Percentiles rank a stretch among this genome's conserved stretches.
Evolutionary conservation across 2,113 vertebrate genomes (phyloP).

Genomic region (Ia io): DNA sequence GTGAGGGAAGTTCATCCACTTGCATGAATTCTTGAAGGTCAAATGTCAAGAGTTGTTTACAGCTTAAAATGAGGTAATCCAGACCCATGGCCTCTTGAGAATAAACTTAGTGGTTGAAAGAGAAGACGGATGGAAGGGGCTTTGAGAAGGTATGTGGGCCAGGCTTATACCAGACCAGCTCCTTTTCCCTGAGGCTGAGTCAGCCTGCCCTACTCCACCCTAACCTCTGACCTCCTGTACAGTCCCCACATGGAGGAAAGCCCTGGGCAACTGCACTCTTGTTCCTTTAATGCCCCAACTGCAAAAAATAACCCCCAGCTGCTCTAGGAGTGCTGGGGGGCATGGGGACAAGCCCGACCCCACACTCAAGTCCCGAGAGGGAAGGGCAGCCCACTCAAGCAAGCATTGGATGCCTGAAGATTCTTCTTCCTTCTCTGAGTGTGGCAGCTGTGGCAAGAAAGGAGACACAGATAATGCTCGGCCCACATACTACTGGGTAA

Average conservation of each 20-base stretch:
- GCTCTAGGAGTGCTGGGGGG: slow-evolving; percentile 46
- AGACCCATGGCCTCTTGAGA: not conserved
- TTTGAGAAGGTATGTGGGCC: not conserved
- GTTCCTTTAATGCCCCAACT: slow-evolving; percentile 37
- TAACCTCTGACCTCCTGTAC: slow-evolving; percentile 32
- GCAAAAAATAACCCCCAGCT: slow-evolving; percentile 76
- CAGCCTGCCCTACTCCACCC: not conserved
- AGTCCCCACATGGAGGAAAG: slow-evolving; percentile 30
- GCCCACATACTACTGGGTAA: slow-evolving; percentile 3
- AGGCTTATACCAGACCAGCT: not conserved
- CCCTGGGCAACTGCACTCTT: slow-evolving; percentile 47
- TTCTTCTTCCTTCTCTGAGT: not conserved
- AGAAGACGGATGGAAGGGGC: not conserved
- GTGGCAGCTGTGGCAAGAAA: slow-evolving; percentile 61
- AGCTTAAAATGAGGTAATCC: slow-evolving; percentile 13
- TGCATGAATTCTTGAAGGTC: not conserved
- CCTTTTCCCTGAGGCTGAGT: not conserved
- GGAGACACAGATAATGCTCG: not conserved
- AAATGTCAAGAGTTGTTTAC: slow-evolving; percentile 42
- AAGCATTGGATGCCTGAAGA: slow-evolving; percentile 49
- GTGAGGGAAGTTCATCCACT: not conserved
- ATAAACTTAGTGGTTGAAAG: not conserved
- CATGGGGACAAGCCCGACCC: not conserved
- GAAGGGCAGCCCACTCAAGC: slow-evolving; percentile 64
- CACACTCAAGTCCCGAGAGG: slow-evolving; percentile 33